Base-by-base conservation (phyloP, 2,888 invertebrate genomes). In the Escarpia spicata region DNA sequence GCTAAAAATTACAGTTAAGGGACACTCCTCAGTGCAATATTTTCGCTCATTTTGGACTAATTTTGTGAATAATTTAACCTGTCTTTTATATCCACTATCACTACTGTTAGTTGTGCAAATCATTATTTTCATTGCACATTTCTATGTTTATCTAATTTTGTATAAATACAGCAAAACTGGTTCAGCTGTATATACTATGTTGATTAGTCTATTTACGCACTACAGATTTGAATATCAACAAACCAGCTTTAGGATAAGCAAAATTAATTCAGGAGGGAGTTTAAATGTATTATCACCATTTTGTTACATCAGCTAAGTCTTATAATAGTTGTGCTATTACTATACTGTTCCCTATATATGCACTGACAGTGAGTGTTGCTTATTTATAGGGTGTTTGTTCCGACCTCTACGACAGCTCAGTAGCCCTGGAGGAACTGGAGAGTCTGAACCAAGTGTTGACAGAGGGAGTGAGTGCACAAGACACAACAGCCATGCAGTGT, bases 391-490 rank as follows among this genome's bases (percentile, higher is more conserved):
- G 45, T n/a, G 97, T 99, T 91, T 98, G 98, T 96, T 97, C 97
- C 93, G 97, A 98, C 94, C 97, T 99, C 43, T 96, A 97, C 19
- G 98, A 98, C 94, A 98, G 98, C 96, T 97, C 98, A 94, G 97
- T 97, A 92, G 97, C 97, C 31, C 97, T 99, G 90, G 97, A 98
- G 94, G 97, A 97, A 93, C 97, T 99, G 75, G 98, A 98, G 93
- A 97, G 98, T 93, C 98, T 98, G 96, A 98, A 98, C 3, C 97
- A 97, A 90, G 98, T 98, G 94, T 96, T 99, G 93, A 98, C 26
- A 97, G 96, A 96, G 96, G 96, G 95, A 95, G 96, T 95, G 95
- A 95, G 95, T 92, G 95, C 95, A 91, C 93, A 97, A 97, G 95
- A 98, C 98, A 96, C 98, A 0, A 97, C 97, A 92, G 97, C 98